phyloP scores from a whole-genome alignment of 2,888 invertebrate species.

The Nowickia ferox region DNA sequence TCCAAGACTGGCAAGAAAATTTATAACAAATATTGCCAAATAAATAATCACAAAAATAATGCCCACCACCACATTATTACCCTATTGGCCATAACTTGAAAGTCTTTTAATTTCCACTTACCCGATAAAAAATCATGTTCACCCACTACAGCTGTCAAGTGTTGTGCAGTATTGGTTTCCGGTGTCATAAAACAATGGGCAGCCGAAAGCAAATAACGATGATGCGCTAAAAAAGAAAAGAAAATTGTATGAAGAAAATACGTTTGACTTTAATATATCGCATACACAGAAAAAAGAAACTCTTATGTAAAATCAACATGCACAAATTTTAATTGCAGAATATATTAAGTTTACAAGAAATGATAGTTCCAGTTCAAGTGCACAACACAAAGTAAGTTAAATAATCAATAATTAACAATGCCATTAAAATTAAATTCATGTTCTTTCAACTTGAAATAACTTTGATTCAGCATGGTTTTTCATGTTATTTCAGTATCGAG shows the following conservation, averaged over 20 bases:
- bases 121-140: slow-evolving; percentile 84
- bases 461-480: no score
- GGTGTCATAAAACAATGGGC: slow-evolving; percentile 84
- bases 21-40: background rate
- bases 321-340: no score
- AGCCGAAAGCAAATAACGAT: slow-evolving; percentile 84
- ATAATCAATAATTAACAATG: no score
- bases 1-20: slow-evolving; percentile 73
- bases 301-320: no score
- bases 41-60: background rate
- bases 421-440: no score
- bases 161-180: slow-evolving; percentile 75
- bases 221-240: slow-evolving; percentile 77
- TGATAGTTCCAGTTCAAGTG: no score
- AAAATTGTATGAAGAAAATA: background rate
- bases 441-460: no score
- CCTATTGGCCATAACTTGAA: background rate
- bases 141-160: slow-evolving; percentile 84
- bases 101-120: slow-evolving; percentile 66
- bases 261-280: background rate
- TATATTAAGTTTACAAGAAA: no score
- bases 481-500: no score
- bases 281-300: no score
- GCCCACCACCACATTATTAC: no score
- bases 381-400: no score